A percentile compares a stretch with the other conserved stretches of the same genome.
phyloP scores from a whole-genome alignment of 2,888 invertebrate genomes.

The Perdita meconis region DNA sequence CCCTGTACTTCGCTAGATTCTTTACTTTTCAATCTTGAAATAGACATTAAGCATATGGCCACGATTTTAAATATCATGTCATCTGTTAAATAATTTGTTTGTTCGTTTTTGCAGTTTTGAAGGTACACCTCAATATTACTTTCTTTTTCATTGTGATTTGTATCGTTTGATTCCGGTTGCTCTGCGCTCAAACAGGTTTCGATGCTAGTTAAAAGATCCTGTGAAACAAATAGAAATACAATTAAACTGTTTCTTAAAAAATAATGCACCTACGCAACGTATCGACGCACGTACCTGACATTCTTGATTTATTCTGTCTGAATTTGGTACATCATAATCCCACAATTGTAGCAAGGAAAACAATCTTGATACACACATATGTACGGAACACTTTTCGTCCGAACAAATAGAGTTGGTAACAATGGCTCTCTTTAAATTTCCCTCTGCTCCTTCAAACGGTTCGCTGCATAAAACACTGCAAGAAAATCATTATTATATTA shows the following conservation, averaged over 20 bases:
- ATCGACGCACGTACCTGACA: conserved; percentile 72
- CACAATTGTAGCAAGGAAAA: conserved; percentile 80
- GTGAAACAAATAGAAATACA: conserved; percentile 22
- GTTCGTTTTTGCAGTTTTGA: conserved; percentile 73
- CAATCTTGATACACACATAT: conserved; percentile 78
- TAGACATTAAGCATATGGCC: conserved; percentile 92
- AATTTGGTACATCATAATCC: conserved; percentile 77
- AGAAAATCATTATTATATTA: conserved; percentile 22
- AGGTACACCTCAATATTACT: conserved; percentile 76
- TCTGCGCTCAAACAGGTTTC: conserved; percentile 77
- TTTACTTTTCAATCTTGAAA: conserved; percentile 90
- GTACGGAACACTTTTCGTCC: conserved; percentile 75
- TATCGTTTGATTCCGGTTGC: conserved; percentile 61
- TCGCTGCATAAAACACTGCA: conserved; percentile 88
- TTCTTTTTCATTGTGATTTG: conserved; percentile 65
- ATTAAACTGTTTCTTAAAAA: background rate
- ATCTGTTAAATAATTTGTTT: conserved; percentile 73
- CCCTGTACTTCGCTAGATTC: conserved; percentile 93
- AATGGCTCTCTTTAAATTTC: conserved; percentile 90
- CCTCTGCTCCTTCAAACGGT: conserved; percentile 95
- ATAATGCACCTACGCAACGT: background rate
- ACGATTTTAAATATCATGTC: conserved; percentile 93
- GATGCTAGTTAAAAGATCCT: conserved; percentile 78
- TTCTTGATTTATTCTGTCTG: conserved; percentile 79
- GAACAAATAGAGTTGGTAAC: conserved; percentile 81